Evolutionary conservation across 2,113 vertebrate species (phyloP).

Genomic region (Tragelaphus strepsiceros): DNA sequence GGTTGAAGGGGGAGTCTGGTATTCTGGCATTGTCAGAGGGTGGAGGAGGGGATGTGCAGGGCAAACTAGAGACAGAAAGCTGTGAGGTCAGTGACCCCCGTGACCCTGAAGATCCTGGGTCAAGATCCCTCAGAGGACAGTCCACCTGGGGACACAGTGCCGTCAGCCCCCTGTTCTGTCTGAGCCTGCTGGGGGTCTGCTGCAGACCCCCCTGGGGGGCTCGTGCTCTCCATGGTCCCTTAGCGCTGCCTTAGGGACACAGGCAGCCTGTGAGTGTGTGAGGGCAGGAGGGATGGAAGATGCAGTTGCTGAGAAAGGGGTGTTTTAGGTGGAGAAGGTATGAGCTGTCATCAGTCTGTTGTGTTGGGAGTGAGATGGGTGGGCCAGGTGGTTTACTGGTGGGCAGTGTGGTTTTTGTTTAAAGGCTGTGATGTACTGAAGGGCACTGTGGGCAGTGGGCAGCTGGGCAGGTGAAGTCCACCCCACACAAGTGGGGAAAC

Average conservation of each 20-base stretch:
- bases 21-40: neutral
- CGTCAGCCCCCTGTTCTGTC: neutral
- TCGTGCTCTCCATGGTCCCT: too few species aligned
- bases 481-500: neutral
- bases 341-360: neutral
- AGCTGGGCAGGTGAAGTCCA: neutral
- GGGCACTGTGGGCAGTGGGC: neutral
- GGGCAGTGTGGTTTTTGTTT: accelerated
- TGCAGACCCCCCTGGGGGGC: too few species aligned
- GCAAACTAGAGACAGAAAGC: neutral
- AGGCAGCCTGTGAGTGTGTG: too few species aligned
- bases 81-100: too few species aligned
- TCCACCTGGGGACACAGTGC: neutral
- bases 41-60: neutral
- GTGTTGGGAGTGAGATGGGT: neutral
- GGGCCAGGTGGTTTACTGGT: neutral
- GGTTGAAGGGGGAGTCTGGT: neutral
- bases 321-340: neutral
- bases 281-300: too few species aligned
- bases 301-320: too few species aligned
- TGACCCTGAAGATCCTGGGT: too few species aligned
- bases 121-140: too few species aligned
- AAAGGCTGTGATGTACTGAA: neutral
- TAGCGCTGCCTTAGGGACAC: too few species aligned
- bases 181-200: too few species aligned